Base-by-base conservation (phyloP, 2,797 vertebrate genomes). In the Enteromius paludinosus region DNA sequence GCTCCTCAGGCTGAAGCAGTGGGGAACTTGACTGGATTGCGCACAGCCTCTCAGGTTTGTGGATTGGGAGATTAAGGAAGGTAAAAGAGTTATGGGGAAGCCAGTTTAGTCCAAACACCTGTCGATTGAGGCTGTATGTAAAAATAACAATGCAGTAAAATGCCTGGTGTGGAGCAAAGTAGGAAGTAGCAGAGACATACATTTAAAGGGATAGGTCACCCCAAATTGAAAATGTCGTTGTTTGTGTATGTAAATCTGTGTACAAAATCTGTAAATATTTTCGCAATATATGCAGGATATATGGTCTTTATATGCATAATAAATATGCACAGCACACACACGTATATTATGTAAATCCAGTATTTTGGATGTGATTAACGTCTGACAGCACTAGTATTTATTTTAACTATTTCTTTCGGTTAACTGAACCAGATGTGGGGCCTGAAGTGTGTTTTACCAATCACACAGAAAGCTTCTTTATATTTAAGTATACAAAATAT, bases 11-110 rank as follows among this genome's bases (percentile, higher is more conserved):
- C 66, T 84, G 52, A 74, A 86, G 56, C 74, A 2, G 70, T 66
- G 81, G 62, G 83, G 81, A 66, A 76, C 65, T 71, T 79, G 65
- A 83, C 70, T 81, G 83, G 64, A 84, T 76, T 81, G 78, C 5
- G 35, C 62, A 84, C 69, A 76, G 49, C 77, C 68, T 83, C 45
- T 83, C 54, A 83, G 66, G 65, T 88, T 86, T 83, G 83, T 81
- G 81, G 70, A 88, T 85, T 88, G 81, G 54, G 47, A 72, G 75
- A 73, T 83, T 88, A 83, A 86, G 71, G 66, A 35, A 25, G 35
- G 73, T 20, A 61, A 75, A 85, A 56, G 41, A 20, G 68, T 68
- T n/a, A 64, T 76, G 12, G 59, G 74, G 23, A 35, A 23, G 35
- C 4, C 41, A 49, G 52, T 35, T 77, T 61, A 14, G 38, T 68